Conservation (phyloP, 2,888 invertebrate genomes). For the Onchidella celtica region DNA sequence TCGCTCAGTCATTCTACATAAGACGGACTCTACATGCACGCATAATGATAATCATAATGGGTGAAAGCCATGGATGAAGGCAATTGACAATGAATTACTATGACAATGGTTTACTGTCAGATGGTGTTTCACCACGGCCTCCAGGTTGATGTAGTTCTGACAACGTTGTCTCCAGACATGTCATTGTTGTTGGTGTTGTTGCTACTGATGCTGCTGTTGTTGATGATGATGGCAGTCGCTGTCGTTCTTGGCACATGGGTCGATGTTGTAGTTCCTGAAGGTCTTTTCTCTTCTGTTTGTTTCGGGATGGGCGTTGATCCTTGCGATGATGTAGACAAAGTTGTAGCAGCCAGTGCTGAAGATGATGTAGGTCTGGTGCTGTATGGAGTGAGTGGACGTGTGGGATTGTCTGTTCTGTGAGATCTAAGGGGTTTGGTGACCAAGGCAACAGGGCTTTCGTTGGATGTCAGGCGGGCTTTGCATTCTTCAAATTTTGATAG, state of each 20-base stretch:
- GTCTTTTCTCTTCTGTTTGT: neutral
- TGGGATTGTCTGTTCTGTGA: neutral
- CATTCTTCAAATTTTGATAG: neutral
- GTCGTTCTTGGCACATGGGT: neutral
- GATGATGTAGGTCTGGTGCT: neutral
- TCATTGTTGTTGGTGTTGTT: neutral
- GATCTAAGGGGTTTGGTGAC: neutral
- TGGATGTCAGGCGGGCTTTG: neutral
- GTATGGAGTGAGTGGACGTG: neutral
- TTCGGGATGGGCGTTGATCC: too few relatives aligned
- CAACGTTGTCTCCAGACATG: neutral
- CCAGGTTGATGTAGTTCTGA: conserved; percentile 41
- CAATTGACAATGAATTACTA: neutral
- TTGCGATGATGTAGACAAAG: neutral
- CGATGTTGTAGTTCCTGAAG: neutral
- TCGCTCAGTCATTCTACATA: too few relatives aligned
- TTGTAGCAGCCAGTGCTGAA: neutral
- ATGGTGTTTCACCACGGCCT: conserved; percentile 42
- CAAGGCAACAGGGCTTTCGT: neutral
- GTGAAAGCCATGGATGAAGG: too few relatives aligned
- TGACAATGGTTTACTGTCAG: neutral
- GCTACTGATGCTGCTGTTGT: neutral
- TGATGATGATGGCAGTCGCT: neutral
- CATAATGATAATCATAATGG: too few relatives aligned
- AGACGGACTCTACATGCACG: too few relatives aligned